Conservation (phyloP, 1,140 invertebrate genomes). For the Teleopsis dalmanni region DNA sequence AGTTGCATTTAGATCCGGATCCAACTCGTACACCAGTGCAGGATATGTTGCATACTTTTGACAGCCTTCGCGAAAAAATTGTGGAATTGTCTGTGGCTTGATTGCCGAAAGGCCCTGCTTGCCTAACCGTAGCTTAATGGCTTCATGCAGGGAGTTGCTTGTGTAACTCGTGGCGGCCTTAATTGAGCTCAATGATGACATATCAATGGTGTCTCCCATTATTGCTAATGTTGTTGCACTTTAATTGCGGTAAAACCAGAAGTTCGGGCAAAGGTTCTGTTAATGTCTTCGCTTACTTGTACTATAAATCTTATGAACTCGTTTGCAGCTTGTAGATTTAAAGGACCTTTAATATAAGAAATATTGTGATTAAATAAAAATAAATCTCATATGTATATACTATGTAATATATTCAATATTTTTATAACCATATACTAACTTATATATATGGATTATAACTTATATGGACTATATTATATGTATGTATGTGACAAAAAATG, state of each 20-base stretch:
- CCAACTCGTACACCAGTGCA: slow-evolving; percentile 57
- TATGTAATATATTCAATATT: too few relatives aligned
- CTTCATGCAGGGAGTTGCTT: slow-evolving; percentile 27
- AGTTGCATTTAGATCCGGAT: not conserved
- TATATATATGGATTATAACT: too few relatives aligned
- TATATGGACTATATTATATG: too few relatives aligned
- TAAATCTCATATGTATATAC: too few relatives aligned
- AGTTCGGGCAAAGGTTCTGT: not conserved
- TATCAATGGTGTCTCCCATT: slow-evolving; percentile 1
- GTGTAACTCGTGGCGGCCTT: slow-evolving; percentile 26
- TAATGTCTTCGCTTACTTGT: too few relatives aligned
- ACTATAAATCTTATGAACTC: too few relatives aligned
- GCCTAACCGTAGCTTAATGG: slow-evolving; percentile 21
- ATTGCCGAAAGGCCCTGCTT: slow-evolving; percentile 4
- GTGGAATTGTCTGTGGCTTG: slow-evolving; percentile 20
- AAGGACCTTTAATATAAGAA: too few relatives aligned
- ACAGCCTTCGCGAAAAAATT: slow-evolving; percentile 22
- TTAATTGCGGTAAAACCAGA: not conserved
- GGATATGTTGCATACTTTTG: slow-evolving; percentile 54
- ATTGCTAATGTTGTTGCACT: not conserved
- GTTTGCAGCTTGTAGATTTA: too few relatives aligned
- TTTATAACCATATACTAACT: too few relatives aligned
- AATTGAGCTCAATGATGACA: not conserved
- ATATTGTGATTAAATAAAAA: too few relatives aligned
- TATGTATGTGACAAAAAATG: too few relatives aligned